Base-by-base conservation (phyloP, 2,113 vertebrate species). In the Microcebus jonahi region DNA sequence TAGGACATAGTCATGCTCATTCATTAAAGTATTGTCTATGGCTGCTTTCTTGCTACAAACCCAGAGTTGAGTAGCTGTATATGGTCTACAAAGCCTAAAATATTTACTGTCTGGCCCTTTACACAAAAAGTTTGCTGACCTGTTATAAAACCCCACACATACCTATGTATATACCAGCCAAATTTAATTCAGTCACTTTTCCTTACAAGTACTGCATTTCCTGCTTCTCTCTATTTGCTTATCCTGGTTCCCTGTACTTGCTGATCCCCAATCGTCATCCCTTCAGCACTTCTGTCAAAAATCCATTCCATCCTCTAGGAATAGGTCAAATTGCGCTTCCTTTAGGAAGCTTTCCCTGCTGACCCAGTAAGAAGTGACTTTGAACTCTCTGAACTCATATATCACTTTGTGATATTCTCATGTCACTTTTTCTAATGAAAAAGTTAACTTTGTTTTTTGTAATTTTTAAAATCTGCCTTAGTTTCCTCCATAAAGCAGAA, bases 371-470 rank as follows among this genome's bases (percentile, higher is more conserved):
- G 61, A 55, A 68, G 70, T 12, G 91, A 48, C 39, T 80, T 31
- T 29, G 61, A 61, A 61, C 63, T 79, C 75, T 92, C n/a, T 87
- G 36, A 57, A 87, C n/a, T 13, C 45, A 21, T 21, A 27, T 50
- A 42, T 25, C n/a, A 77, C 36, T 90, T n/a, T 53, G 75, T 65
- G 53, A 88, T 75, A 87, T 21, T 91, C 39, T 84, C 77, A 39
- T 77, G 23, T 18, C 42, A 84, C 12, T 61, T 89, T 63, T 85
- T 79, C 36, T 48, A 92, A 86, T 61, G 48, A 87, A 95, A 93
- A 71, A 53, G 20, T 89, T 85, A 86, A 57, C 29, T 92, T 57
- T 86, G 70, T 68, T 92, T 97, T 97, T 85, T 70, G 25, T 91
- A 84, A 91, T 86, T 70, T 59, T 12, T 67, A 85, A 95, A 73